Percentiles rank a stretch among this genome's conserved stretches.
These are phyloP conservation scores for Aphidoletes aphidimyza DNA, from an alignment of 2,888 invertebrate genomes.

Conservation along the genomic window DNA sequence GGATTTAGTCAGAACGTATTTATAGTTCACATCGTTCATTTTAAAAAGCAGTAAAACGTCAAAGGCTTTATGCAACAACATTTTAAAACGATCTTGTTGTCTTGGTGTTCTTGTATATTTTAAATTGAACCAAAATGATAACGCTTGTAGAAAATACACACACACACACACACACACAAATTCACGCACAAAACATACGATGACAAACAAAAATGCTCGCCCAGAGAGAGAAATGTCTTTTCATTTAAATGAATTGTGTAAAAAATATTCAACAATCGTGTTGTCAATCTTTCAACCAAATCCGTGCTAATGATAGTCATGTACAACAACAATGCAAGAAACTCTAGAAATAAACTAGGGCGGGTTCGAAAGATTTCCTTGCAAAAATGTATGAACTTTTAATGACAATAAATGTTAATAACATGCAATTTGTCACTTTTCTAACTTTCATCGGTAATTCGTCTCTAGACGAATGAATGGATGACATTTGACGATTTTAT, in stretches of 20 bases:
- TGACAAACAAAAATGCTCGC: no score
- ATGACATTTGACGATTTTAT: not conserved
- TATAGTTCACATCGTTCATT: not conserved
- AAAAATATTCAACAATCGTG: not conserved
- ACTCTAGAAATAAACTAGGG: not conserved
- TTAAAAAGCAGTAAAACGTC: not conserved
- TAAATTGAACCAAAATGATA: not conserved
- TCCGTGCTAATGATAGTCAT: not conserved
- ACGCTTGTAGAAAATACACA: not conserved
- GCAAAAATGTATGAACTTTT: not conserved
- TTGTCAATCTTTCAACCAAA: not conserved
- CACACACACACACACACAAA: not conserved
- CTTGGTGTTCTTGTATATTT: not conserved
- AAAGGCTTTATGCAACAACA: conserved; percentile 10
- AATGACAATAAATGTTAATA: not conserved
- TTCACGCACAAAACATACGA: no score
- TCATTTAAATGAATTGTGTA: not conserved
- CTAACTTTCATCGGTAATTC: no score
- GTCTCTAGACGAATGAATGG: no score
- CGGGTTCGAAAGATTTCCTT: not conserved
- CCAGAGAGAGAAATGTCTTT: not conserved
- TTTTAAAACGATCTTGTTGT: not conserved
- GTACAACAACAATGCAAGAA: not conserved
- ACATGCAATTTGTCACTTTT: no score
- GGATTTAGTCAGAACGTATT: conserved; percentile 25